Evolutionary conservation across 2,113 vertebrate genomes (phyloP).

Genomic region (Nannospalax galili): DNA sequence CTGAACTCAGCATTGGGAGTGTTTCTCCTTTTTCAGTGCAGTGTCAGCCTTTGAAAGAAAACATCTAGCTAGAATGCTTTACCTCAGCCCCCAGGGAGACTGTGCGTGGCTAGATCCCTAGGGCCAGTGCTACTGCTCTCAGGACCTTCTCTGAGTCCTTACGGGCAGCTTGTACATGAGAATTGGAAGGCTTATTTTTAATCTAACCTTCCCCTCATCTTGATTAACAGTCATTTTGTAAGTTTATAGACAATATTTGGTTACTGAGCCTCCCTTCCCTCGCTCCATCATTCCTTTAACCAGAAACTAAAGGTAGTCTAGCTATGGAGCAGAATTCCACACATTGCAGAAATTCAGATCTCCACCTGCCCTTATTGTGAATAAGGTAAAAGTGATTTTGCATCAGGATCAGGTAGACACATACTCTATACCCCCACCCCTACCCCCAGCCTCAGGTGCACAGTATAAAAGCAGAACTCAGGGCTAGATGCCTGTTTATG

Average conservation of each 20-base stretch:
- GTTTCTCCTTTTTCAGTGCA: neutral
- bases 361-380: neutral
- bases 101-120: neutral
- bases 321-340: neutral
- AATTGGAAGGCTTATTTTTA: neutral
- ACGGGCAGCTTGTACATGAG: neutral
- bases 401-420: neutral
- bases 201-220: neutral
- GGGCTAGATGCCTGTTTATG: neutral
- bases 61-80: conserved; percentile 7
- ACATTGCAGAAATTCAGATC: neutral
- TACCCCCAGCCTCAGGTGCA: neutral
- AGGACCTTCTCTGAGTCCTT: conserved; percentile 15
- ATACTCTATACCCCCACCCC: too few species aligned
- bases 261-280: neutral
- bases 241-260: neutral
- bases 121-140: neutral
- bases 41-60: neutral
- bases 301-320: neutral
- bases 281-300: neutral
- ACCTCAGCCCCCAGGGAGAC: neutral
- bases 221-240: neutral
- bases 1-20: neutral
- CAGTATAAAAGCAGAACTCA: neutral
- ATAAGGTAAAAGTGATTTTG: neutral